Evolutionary conservation across 2,797 vertebrate species (phyloP), one percentile per base, ranked within the genome.

Genomic region (Melanotaenia boesemani): DNA sequence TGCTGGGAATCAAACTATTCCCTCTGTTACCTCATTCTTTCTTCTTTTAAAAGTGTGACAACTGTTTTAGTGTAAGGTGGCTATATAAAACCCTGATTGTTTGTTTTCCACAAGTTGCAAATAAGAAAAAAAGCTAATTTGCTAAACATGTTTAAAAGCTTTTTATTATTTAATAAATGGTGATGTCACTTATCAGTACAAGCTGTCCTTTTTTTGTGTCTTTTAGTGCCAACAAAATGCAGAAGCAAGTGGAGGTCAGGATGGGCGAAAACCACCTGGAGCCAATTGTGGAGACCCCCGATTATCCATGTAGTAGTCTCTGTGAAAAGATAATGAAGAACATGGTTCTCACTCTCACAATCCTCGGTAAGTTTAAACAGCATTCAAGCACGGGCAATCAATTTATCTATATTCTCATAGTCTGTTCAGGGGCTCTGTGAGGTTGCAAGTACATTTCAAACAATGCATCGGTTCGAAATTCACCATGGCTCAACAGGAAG

Each of bases 201-300:
- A 60, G 5, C 24, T 64, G 13, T 8, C 64, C 34, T 13, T 55
- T 46, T 34, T 50, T 5, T 65, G 0, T 30, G 28, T 55, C 0
- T 56, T 88, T 88, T 63, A 97, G 96, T 94, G 94, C 95, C 95
- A 96, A 84, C 81, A 88, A 74, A 77, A 99, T 99, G 96, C 96
- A 97, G 90, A 99, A 97, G 90, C 97, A 98, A 93, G 97, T 98
- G 72, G 97, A 99, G 89, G 97, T 99, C 74, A 96, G 96, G 81
- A 97, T 99, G 96, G 95, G 96, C 0, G 97, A 98, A 84, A 96
- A 88, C 87, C 95, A 97, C 57, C 84, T 98, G 86, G 94, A 92
- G 73, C 92, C 95, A 0, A 61, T 88, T 62, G 89, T 93, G 78
- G 82, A 92, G 54, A 39, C 86, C 80, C 37, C 86, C 0, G 87